These are phyloP conservation scores for Sarcophaga variegata DNA, from an alignment of 2,888 invertebrate species.

Conservation along the genomic window DNA sequence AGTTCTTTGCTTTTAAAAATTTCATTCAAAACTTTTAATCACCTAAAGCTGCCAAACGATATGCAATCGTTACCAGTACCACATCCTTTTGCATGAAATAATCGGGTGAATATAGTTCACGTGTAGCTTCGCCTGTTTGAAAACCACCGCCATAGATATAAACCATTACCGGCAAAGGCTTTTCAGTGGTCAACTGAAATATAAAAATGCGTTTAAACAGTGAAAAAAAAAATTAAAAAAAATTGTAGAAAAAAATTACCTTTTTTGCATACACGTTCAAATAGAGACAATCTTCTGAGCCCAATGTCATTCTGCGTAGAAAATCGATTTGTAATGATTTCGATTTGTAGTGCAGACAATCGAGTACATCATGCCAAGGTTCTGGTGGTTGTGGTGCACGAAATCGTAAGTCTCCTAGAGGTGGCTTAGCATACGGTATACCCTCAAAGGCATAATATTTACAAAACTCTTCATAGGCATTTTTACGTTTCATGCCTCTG, in stretches of 20 bases:
- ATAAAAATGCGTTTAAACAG: background rate
- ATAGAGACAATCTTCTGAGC: conserved; percentile 83
- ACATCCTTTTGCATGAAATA: conserved; percentile 82
- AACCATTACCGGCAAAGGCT: conserved; percentile 81
- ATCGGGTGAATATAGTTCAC: conserved; percentile 81
- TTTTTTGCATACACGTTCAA: conserved; percentile 81
- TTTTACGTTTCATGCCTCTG: conserved; percentile 73
- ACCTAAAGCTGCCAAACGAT: conserved; percentile 82
- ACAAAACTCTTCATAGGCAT: conserved; percentile 71
- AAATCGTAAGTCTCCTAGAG: conserved; percentile 78
- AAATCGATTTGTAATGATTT: conserved; percentile 78
- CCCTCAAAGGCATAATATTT: conserved; percentile 79
- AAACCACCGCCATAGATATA: conserved; percentile 83
- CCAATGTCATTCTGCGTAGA: conserved; percentile 76
- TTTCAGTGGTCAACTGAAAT: conserved; percentile 70
- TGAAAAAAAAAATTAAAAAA: background rate
- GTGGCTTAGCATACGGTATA: conserved; percentile 80
- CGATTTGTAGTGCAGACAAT: conserved; percentile 79
- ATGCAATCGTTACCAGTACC: conserved; percentile 82
- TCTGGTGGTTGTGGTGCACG: conserved; percentile 81
- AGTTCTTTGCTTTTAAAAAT: background rate
- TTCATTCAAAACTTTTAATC: background rate
- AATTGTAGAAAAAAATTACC: conserved; percentile 60
- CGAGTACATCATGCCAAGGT: conserved; percentile 81
- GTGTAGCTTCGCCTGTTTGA: conserved; percentile 81